A percentile compares a stretch with the other conserved stretches of the same genome.
phyloP scores from a whole-genome alignment of 2,888 invertebrate species.

The Dolomedes plantarius region DNA sequence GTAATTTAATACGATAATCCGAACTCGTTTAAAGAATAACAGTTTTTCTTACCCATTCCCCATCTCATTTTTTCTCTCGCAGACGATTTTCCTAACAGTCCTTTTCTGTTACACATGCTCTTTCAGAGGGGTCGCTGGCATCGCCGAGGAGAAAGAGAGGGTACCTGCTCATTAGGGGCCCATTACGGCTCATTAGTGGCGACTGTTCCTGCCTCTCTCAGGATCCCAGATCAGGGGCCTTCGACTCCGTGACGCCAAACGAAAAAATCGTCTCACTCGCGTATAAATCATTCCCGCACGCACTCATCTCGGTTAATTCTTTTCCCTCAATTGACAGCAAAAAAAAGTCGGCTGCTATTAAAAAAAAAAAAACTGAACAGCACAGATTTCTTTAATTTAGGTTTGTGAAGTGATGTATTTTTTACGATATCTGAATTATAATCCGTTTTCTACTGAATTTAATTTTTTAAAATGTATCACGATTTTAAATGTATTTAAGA shows the following conservation, averaged over 20 bases:
- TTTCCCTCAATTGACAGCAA: too few relatives aligned
- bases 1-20: not conserved
- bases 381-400: too few relatives aligned
- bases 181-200: slow-evolving; percentile 62
- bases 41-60: not conserved
- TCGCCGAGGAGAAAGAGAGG: slow-evolving; percentile 6
- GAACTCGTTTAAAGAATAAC: not conserved
- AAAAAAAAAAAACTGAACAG: too few relatives aligned
- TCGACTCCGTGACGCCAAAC: slow-evolving; percentile 7
- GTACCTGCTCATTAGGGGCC: slow-evolving; percentile 67
- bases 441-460: too few relatives aligned
- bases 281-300: slow-evolving; percentile 10
- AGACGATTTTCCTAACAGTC: not conserved
- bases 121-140: slow-evolving; percentile 35
- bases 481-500: too few relatives aligned
- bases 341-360: too few relatives aligned
- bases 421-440: too few relatives aligned
- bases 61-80: not conserved
- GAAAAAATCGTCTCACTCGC: not conserved
- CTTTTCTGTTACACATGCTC: not conserved
- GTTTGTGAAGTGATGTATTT: too few relatives aligned
- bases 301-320: not conserved
- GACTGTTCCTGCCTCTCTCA: slow-evolving; percentile 27
- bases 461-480: too few relatives aligned
- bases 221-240: slow-evolving; percentile 21